These are phyloP conservation scores for Microtus ochrogaster DNA, from an alignment of 2,113 vertebrate genomes.

Conservation along the genomic window DNA sequence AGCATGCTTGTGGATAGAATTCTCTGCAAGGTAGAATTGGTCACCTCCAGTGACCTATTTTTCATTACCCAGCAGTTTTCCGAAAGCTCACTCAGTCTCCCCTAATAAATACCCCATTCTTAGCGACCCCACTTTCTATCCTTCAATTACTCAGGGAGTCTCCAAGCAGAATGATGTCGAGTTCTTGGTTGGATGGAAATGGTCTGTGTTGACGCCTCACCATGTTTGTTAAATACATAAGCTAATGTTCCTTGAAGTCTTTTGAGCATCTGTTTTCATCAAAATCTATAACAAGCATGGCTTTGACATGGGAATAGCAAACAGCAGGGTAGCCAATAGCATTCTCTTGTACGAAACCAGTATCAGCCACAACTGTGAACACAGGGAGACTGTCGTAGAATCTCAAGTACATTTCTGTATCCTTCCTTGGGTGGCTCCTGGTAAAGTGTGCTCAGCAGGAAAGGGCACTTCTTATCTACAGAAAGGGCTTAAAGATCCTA, in stretches of 20 bases:
- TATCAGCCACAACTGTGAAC: slow-evolving; percentile 93
- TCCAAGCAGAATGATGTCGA: slow-evolving; percentile 91
- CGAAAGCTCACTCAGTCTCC: slow-evolving; percentile 91
- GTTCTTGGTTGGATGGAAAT: slow-evolving; percentile 90
- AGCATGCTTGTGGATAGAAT: slow-evolving; percentile 86
- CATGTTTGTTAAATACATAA: slow-evolving; percentile 94
- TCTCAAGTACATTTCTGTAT: slow-evolving; percentile 93
- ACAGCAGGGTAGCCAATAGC: slow-evolving; percentile 91
- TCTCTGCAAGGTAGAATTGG: slow-evolving; percentile 94
- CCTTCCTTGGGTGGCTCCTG: slow-evolving; percentile 87
- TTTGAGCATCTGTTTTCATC: slow-evolving; percentile 91
- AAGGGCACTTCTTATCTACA: slow-evolving; percentile 91
- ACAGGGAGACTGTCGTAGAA: slow-evolving; percentile 90
- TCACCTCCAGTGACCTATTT: slow-evolving; percentile 92
- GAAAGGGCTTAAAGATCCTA: slow-evolving; percentile 82
- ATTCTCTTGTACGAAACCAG: slow-evolving; percentile 91
- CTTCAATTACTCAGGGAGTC: slow-evolving; percentile 92
- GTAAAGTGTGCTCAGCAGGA: slow-evolving; percentile 90
- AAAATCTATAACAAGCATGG: slow-evolving; percentile 89
- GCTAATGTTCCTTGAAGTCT: slow-evolving; percentile 94
- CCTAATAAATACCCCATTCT: slow-evolving; percentile 94
- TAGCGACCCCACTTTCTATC: slow-evolving; percentile 82
- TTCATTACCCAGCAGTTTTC: slow-evolving; percentile 94
- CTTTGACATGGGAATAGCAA: slow-evolving; percentile 93
- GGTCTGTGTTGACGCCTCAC: slow-evolving; percentile 92